Conservation (phyloP, 2,888 invertebrate genomes). For the Apotomis capreana region DNA sequence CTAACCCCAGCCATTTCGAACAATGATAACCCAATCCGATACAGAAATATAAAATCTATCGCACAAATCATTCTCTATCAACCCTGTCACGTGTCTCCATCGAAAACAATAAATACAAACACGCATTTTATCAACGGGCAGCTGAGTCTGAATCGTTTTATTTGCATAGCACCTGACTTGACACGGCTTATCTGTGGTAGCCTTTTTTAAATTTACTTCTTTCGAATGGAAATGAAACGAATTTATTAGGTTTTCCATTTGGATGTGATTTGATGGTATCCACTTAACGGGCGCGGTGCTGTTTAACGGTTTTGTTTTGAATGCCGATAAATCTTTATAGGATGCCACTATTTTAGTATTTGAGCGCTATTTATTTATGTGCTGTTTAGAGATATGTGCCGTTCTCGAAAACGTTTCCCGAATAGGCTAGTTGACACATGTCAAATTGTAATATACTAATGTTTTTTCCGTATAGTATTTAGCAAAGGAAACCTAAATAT, state of each 20-base stretch:
- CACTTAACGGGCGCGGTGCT: slow-evolving; percentile 18
- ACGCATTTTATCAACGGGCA: slow-evolving; percentile 20
- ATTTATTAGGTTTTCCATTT: slow-evolving; percentile 38
- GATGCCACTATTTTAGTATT: not conserved
- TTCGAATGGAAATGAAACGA: slow-evolving; percentile 43
- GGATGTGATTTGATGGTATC: slow-evolving; percentile 36
- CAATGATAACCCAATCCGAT: not conserved
- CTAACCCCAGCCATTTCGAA: too few species aligned
- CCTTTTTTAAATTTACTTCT: slow-evolving; percentile 47
- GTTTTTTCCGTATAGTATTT: too few species aligned
- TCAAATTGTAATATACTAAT: too few species aligned
- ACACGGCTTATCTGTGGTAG: slow-evolving; percentile 53
- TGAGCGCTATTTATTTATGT: not conserved
- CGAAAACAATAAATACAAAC: slow-evolving; percentile 32
- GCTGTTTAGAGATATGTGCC: too few species aligned
- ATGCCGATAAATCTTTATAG: slow-evolving; percentile 11
- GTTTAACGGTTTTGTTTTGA: slow-evolving; percentile 15
- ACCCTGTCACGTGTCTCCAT: slow-evolving; percentile 13
- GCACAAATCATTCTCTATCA: slow-evolving; percentile 2
- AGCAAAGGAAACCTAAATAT: too few species aligned
- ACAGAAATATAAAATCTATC: not conserved
- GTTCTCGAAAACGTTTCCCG: too few species aligned
- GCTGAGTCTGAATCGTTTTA: slow-evolving; percentile 39
- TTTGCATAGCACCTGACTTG: slow-evolving; percentile 45
- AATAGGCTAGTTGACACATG: too few species aligned